Evolutionary conservation across 2,888 invertebrate species (phyloP).

Genomic region (Cephus pygmeus): DNA sequence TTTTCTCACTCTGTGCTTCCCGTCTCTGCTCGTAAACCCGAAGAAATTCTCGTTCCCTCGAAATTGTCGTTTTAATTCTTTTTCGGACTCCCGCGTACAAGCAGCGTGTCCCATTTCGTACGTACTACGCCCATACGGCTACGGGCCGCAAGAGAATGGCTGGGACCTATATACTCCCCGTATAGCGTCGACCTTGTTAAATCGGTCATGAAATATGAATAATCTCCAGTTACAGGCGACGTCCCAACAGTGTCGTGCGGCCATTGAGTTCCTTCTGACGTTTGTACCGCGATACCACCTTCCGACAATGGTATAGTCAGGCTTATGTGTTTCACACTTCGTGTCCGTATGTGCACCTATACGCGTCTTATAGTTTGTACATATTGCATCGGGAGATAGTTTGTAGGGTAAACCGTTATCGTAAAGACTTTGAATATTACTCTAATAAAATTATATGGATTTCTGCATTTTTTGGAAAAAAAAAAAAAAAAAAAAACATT

Average conservation of each 20-base stretch:
- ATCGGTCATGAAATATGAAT: constrained; percentile 55
- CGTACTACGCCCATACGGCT: background rate
- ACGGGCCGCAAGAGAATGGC: background rate
- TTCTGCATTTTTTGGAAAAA: background rate
- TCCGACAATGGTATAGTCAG: constrained; percentile 36
- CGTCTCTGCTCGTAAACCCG: background rate
- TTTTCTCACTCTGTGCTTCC: background rate
- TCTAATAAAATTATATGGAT: background rate
- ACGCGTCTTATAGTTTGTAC: background rate
- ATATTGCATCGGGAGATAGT: background rate
- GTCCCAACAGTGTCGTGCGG: constrained; percentile 34
- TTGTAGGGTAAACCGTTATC: background rate
- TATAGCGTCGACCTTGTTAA: constrained; percentile 46
- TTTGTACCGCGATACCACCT: constrained; percentile 26
- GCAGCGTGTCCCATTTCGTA: background rate
- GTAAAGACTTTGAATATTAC: background rate
- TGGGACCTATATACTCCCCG: background rate
- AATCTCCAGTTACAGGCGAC: constrained; percentile 52
- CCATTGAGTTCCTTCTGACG: constrained; percentile 32
- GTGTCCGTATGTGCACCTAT: background rate
- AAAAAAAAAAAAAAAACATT: background rate
- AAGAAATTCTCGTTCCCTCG: background rate
- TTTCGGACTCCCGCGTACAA: background rate
- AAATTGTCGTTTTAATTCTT: background rate
- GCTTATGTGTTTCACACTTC: background rate